phyloP scores from a whole-genome alignment of 2,888 invertebrate genomes.

The Drosophila buzzatii region DNA sequence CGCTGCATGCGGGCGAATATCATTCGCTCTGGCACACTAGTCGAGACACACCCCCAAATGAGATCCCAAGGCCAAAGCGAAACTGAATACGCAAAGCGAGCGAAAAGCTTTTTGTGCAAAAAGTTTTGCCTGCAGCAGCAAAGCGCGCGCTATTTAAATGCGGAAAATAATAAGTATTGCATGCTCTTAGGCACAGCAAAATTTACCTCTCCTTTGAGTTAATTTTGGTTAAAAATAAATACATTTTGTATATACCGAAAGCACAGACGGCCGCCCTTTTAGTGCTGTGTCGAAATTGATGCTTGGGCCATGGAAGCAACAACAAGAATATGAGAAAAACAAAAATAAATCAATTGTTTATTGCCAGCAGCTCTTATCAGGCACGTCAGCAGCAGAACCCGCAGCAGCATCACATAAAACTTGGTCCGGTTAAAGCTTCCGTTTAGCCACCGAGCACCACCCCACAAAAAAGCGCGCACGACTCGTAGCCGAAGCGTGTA shows the following conservation, averaged over 20 bases:
- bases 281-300: constrained; percentile 19
- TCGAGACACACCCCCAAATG: constrained; percentile 30
- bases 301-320: constrained; percentile 11
- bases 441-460: constrained; percentile 32
- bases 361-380: constrained; percentile 52
- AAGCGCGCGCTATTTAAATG: constrained; percentile 6
- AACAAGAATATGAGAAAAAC: constrained; percentile 19
- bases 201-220: constrained; percentile 23
- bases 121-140: constrained; percentile 7
- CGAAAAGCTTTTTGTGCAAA: constrained; percentile 18
- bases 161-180: neutral
- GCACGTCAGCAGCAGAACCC: constrained; percentile 15
- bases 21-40: constrained; percentile 33
- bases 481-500: constrained; percentile 57
- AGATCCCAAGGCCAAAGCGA: constrained; percentile 39
- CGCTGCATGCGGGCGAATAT: constrained; percentile 27
- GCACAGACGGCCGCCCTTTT: constrained; percentile 17
- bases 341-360: constrained; percentile 39
- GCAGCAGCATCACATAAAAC: constrained; percentile 48
- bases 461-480: constrained; percentile 46
- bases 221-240: constrained; percentile 40
- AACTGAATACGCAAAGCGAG: constrained; percentile 1
- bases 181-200: constrained; percentile 13
- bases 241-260: constrained; percentile 11
- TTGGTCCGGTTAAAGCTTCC: constrained; percentile 75